Conservation (phyloP, 2,888 invertebrate genomes). For the Nomada lathburiana region DNA sequence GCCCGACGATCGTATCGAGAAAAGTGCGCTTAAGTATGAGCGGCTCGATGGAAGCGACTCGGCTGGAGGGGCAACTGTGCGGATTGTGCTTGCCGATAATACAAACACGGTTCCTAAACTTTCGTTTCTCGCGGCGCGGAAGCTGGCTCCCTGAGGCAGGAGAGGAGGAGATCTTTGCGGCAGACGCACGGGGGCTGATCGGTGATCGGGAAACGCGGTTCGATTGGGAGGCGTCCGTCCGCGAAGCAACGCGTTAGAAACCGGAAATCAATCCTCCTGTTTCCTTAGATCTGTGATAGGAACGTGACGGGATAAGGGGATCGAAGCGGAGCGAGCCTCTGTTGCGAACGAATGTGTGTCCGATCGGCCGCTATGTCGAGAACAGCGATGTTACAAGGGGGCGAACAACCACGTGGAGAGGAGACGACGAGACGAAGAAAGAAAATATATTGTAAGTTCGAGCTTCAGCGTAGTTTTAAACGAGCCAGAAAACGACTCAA, state of each 20-base stretch:
- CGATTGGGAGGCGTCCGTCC: constrained; percentile 34
- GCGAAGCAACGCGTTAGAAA: constrained; percentile 38
- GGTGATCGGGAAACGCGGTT: constrained; percentile 23
- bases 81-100: constrained; percentile 6
- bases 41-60: background rate
- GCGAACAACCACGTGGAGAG: constrained; percentile 4
- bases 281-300: constrained; percentile 82
- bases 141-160: background rate
- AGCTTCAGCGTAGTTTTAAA: constrained; percentile 45
- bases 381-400: constrained; percentile 14
- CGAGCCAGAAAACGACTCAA: constrained; percentile 23
- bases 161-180: background rate
- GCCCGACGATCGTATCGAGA: background rate
- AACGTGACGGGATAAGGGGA: constrained; percentile 53
- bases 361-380: constrained; percentile 25
- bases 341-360: constrained; percentile 28
- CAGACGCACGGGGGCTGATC: background rate
- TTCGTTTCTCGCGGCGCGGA: constrained; percentile 10
- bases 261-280: constrained; percentile 53
- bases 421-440: constrained; percentile 1
- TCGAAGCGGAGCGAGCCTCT: constrained; percentile 7
- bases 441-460: constrained; percentile 34
- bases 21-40: constrained; percentile 32
- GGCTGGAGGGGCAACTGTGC: background rate
- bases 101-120: constrained; percentile 38